phyloP scores from a whole-genome alignment of 1,140 invertebrate genomes.

The Drosophila nikananu region DNA sequence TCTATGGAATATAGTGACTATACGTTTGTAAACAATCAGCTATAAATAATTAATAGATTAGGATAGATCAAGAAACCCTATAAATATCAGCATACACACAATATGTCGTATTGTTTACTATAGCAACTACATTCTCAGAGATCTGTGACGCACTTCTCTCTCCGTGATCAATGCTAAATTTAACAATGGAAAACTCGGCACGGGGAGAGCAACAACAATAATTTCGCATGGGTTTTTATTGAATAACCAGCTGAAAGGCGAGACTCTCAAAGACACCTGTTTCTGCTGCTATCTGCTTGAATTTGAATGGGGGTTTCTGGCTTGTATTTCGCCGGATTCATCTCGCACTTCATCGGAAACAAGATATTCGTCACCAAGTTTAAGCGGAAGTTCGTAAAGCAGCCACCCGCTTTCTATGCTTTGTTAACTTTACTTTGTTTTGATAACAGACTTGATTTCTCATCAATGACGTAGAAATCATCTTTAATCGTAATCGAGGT shows the following conservation, averaged over 20 bases:
- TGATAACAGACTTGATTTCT: constrained; percentile 49
- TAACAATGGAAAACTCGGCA: constrained; percentile 32
- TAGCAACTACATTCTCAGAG: constrained; percentile 24
- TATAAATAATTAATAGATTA: constrained; percentile 28
- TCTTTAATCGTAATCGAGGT: constrained; percentile 1
- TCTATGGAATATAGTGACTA: constrained; percentile 6
- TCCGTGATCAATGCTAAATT: constrained; percentile 38
- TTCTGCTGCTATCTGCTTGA: not conserved
- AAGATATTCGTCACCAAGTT: constrained; percentile 64
- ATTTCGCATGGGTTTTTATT: constrained; percentile 24
- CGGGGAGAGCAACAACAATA: constrained; percentile 15
- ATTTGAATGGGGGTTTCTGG: constrained; percentile 34
- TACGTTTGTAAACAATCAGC: constrained; percentile 20
- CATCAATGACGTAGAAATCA: constrained; percentile 37
- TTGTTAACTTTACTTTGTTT: constrained; percentile 15
- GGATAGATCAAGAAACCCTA: constrained; percentile 58
- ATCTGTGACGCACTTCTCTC: constrained; percentile 52
- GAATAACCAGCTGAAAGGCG: constrained; percentile 22
- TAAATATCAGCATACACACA: constrained; percentile 17
- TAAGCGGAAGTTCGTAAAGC: constrained; percentile 40
- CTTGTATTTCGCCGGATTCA: constrained; percentile 50
- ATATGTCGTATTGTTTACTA: constrained; percentile 1
- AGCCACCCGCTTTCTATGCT: constrained; percentile 27
- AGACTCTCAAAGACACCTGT: constrained; percentile 27
- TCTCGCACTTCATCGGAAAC: constrained; percentile 59